Base-by-base conservation (phyloP, 2,113 vertebrate species). In the Collichthys lucidus region DNA sequence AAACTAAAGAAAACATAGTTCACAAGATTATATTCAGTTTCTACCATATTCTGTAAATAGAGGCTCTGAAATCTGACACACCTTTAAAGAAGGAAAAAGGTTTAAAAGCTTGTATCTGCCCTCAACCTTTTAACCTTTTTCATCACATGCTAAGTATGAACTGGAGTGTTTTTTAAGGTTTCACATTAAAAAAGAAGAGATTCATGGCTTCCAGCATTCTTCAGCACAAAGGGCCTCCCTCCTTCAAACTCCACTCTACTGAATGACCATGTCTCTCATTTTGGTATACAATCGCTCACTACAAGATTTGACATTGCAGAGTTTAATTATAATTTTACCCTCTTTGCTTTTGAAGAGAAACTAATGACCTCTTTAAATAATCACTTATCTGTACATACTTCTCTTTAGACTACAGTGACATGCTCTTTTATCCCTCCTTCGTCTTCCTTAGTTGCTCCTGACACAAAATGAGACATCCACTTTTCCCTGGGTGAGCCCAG, bases 391-490 rank as follows among this genome's bases (percentile, higher is more conserved):
- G 11, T 20, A 42, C 17, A 11, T 11, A 71, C 29, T 35, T 12
- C 16, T 68, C 20, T 22, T 63, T 22, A 66, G 6, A 57, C 22
- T 11, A 22, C 15, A 66, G 11, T 49, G 52, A 35, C 55, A 47
- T 50, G 35, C 44, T 12, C 16, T 65, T 75, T 24, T 20, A 42
- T 50, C 19, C 22, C 22, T 72, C 47, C 19, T 6, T 4, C 59
- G 5, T 57, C 22, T 17, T 49, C 19, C 3, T 59, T 2, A 46
- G 4, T 11, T 61, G 17, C 59, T 61, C 11, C 79, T 73, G n/a
- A 74, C 66, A 74, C 57, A 12, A 74, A 80, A 63, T 26, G 26
- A n/a, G 57, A 73, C 24, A 11, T 61, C 77, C 9, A 8, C 46
- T 44, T 24, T 64, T 4, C 11, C 4, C 46, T 1, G 7, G 64